Evolutionary conservation across 1,140 invertebrate species (phyloP), one percentile per base, ranked within the genome.

Genomic region (Lasaia peninsularis): DNA sequence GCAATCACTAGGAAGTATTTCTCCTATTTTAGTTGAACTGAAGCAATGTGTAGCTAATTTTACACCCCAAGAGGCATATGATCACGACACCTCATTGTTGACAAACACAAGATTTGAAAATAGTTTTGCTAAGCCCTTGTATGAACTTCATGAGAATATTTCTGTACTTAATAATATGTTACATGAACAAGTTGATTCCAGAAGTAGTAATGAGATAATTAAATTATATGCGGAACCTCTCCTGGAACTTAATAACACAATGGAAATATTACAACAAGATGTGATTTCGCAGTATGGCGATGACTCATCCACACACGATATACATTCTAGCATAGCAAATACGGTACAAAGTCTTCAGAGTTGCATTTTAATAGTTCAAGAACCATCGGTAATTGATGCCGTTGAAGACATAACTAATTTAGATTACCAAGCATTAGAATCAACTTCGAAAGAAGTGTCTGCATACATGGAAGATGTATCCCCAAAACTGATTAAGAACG

Each of bases 321-420:
- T 77, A n/a, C 75, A 65, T 62, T 37, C 64, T 33, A 83, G 86
- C 21, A 75, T 92, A 21, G 90, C 90, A 14, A 79, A 82, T 40
- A 88, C 89, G 18, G 69, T 92, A 6, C 80, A 89, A 66, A 90
- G 88, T 69, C 75, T 93, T 37, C 86, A 90, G 64, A 90, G 90
- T 61, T 90, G 88, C 60, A 73, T 92, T 33, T 72, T 90, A 12
- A 61, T 90, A 49, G 65, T 89, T 31, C 83, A 84, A 58, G 68
- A 90, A 72, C 78, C 88, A 58, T 61, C 69, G 52, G 70, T 75
- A 2, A 35, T 91, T 37, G 89, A 90, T 76, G 69, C 59, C 12
- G 65, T 64, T 3, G 90, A 90, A 33, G 84, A 89, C 16, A 69
- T 90, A 65, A 89, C 91, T 4, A 92, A 91, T 7, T 73, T 91